These are phyloP conservation scores for Pelecanoides urinatrix DNA, from an alignment of 2,113 vertebrate genomes.

Conservation along the genomic window DNA sequence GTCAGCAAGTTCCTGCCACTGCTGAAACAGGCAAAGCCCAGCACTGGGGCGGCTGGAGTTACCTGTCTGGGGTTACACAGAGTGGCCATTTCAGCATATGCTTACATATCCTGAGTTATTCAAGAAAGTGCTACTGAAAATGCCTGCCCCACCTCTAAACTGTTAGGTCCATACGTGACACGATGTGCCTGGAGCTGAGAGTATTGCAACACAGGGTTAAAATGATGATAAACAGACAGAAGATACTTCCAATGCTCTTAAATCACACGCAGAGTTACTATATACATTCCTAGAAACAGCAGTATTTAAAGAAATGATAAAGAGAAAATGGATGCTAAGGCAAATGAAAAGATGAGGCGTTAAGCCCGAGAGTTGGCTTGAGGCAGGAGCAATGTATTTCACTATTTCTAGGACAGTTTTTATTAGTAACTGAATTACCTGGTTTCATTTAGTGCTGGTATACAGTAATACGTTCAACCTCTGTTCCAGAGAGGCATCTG, in stretches of 20 bases:
- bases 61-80: background rate
- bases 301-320: background rate
- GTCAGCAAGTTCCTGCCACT: accelerated
- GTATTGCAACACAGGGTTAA: background rate
- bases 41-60: background rate
- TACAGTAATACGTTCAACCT: background rate
- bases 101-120: accelerated
- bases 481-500: background rate
- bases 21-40: background rate
- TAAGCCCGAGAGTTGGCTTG: background rate
- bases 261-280: background rate
- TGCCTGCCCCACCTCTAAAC: background rate
- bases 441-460: background rate
- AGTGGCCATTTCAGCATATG: accelerated
- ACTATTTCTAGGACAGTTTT: background rate
- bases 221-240: background rate
- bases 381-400: background rate
- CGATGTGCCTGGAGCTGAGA: background rate
- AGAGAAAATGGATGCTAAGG: background rate
- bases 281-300: background rate
- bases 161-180: accelerated
- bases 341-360: background rate
- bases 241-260: background rate
- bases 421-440: background rate
- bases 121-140: too few species aligned